Evolutionary conservation across 2,113 vertebrate species (phyloP).

Genomic region (Hydrolagus affinis): DNA sequence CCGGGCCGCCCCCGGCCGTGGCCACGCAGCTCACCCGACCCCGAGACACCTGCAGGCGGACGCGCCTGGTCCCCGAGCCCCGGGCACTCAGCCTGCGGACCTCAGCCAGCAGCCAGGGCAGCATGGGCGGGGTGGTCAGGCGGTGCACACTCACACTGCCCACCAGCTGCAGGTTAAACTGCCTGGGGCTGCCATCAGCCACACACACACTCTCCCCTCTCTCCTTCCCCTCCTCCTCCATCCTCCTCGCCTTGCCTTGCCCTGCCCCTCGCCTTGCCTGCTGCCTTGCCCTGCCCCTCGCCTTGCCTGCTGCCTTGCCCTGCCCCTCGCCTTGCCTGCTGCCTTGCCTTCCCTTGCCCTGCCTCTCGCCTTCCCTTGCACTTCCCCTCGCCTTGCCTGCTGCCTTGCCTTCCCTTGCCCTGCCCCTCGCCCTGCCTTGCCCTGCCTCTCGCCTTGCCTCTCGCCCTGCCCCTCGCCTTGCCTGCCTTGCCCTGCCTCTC

Average conservation of each 20-base stretch:
- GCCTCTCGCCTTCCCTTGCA: conserved; percentile 52
- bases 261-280: background rate
- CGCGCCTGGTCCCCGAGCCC: conserved; percentile 38
- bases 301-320: background rate
- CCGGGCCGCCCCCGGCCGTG: conserved; percentile 51
- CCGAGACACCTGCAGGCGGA: conserved; percentile 66
- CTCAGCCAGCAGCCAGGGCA: conserved; percentile 90
- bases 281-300: background rate
- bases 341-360: conserved; percentile 56
- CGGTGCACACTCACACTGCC: conserved; percentile 72
- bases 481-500: background rate
- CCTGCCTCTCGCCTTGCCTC: too few species aligned
- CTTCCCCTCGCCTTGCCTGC: too few species aligned
- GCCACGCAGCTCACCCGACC: conserved; percentile 61
- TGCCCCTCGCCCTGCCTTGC: too few species aligned
- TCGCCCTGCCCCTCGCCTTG: background rate
- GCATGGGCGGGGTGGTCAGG: conserved; percentile 84
- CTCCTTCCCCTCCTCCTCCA: background rate
- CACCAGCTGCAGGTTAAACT: conserved; percentile 67
- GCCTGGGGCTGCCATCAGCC: background rate
- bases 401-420: too few species aligned
- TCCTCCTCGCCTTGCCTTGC: background rate
- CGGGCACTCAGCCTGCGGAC: conserved; percentile 53
- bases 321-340: too few species aligned
- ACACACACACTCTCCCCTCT: conserved; percentile 3